Base-by-base conservation (phyloP, 2,113 vertebrate genomes). In the Nyctibius bracteatus region DNA sequence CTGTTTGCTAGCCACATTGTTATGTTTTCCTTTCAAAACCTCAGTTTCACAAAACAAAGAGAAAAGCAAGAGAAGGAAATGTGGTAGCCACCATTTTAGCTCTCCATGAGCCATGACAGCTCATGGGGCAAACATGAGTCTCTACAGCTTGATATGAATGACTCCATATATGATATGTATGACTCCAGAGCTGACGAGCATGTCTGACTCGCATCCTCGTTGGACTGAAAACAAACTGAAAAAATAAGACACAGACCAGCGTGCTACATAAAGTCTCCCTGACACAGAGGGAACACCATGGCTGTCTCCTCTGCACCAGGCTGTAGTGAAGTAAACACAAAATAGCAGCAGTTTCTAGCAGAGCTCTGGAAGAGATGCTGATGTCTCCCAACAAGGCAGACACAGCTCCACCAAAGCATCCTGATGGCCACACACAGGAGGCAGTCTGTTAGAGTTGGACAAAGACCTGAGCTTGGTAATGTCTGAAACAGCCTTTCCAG, bases 261-360 rank as follows among this genome's bases (percentile, higher is more conserved):
- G 0, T 27, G 49, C 11, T 67, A 52, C 30, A 35, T 8, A 28
- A 71, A 84, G 12, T 13, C 23, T 57, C 30, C 15, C 20, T 2
- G 5, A 37, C 8, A 49, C 0, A 68, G 39, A 78, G 35, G 8
- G 28, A 80, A n/a, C 25, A 55, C 3, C 0, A 0, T 9, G 33
- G 30, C 57, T 55, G 51, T 31, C 33, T 81, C 20, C 61, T 47
- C 80, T 70, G 30, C 51, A 44, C 61, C 37, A n/a, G 35, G 18
- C 28, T 70, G 43, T 2, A 43, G 37, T 14, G 44, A 73, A 58
- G 22, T 19, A 59, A 83, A 54, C 37, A 88, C 74, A 83, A 88
- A 90, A 70, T 5, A 18, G 37, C 72, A 92, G 75, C 25, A 78
- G 68, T 24, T 90, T 27, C 75, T 54, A 74, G 63, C 59, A 78